Evolutionary conservation across 2,888 invertebrate species (phyloP).

Genomic region (Oscheius myriophilus): DNA sequence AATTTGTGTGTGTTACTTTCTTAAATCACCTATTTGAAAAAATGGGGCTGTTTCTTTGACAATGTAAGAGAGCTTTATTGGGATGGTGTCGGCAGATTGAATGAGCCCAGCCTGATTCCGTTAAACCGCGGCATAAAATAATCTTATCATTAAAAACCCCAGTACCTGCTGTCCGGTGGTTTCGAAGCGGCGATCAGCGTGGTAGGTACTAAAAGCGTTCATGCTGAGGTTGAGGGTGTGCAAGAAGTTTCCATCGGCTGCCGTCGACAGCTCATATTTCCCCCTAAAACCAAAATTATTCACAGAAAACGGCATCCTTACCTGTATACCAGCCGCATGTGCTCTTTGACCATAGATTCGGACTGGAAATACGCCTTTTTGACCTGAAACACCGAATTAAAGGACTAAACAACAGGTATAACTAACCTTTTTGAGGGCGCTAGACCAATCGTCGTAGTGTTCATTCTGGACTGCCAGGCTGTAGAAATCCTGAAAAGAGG

Average conservation of each 20-base stretch:
- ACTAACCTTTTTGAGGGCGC: constrained; percentile 74
- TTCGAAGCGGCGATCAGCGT: constrained; percentile 95
- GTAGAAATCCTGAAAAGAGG: constrained; percentile 57
- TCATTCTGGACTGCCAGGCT: constrained; percentile 98
- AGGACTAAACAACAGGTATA: not conserved
- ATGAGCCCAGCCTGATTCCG: not conserved
- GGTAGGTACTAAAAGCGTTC: constrained; percentile 86
- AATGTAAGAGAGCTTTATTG: too few species aligned
- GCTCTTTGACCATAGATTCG: constrained; percentile 18
- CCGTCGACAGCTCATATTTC: constrained; percentile 72
- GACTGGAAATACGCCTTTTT: constrained; percentile 34
- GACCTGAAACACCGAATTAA: constrained; percentile 18
- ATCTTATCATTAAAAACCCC: not conserved
- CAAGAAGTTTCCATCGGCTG: constrained; percentile 91
- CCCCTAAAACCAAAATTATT: constrained; percentile 14
- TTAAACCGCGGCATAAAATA: too few species aligned
- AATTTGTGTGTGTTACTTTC: too few species aligned
- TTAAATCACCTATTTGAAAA: too few species aligned
- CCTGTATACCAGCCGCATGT: constrained; percentile 8
- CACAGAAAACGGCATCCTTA: not conserved
- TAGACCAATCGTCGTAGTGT: constrained; percentile 95
- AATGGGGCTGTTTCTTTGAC: too few species aligned
- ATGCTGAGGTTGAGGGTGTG: constrained; percentile 81
- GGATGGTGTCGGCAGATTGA: not conserved
- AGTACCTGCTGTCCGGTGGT: constrained; percentile 88